Percentiles rank a stretch among this genome's conserved stretches.
Evolutionary conservation across 2,888 invertebrate genomes (phyloP).

Genomic region (Agrilus cyanescens): DNA sequence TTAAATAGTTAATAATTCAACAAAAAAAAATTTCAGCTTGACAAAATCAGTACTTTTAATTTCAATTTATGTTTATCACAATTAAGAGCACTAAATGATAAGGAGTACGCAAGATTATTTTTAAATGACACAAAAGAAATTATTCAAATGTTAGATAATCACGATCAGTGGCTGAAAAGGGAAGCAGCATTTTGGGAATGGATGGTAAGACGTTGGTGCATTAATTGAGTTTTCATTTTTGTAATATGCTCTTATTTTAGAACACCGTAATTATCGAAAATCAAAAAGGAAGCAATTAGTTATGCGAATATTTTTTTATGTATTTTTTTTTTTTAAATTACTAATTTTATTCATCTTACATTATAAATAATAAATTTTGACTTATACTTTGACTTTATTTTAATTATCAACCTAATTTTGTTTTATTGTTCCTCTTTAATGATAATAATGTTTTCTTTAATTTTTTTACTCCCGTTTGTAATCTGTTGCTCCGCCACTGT

Average conservation of each 20-base stretch:
- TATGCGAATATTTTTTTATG: too few species aligned
- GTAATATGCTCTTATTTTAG: conserved; percentile 8
- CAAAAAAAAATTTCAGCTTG: conserved; percentile 3
- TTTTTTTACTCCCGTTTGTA: too few species aligned
- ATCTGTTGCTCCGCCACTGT: too few species aligned
- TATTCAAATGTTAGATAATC: conserved; percentile 14
- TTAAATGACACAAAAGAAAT: conserved; percentile 13
- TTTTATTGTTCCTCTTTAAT: too few species aligned
- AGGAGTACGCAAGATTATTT: conserved; percentile 13
- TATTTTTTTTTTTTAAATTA: too few species aligned
- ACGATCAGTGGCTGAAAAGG: conserved; percentile 16
- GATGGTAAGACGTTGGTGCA: conserved; percentile 18
- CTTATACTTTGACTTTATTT: too few species aligned
- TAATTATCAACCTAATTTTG: too few species aligned
- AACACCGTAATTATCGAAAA: conserved; percentile 6
- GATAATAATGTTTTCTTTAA: too few species aligned
- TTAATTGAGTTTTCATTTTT: neutral
- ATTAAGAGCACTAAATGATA: conserved; percentile 13
- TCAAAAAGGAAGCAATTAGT: neutral
- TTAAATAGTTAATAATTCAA: neutral
- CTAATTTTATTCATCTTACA: too few species aligned
- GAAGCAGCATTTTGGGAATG: conserved; percentile 20
- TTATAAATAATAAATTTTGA: too few species aligned
- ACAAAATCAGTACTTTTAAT: conserved; percentile 4
- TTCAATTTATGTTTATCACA: conserved; percentile 15